These are phyloP conservation scores for Coracias cyanogaster DNA, from an alignment of 2,797 vertebrate species.

Conservation along the genomic window DNA sequence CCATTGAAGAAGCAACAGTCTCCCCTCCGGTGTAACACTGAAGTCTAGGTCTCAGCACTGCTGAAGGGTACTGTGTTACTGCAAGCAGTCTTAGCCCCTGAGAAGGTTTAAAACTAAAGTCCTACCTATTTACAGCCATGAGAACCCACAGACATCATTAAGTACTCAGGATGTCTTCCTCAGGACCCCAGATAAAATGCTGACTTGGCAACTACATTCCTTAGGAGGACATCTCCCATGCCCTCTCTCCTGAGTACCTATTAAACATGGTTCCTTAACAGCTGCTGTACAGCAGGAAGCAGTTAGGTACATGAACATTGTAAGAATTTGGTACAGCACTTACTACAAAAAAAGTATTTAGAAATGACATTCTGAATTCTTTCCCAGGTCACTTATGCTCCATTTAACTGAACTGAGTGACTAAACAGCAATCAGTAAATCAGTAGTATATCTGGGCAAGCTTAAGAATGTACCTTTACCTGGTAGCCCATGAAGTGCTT, in stretches of 20 bases:
- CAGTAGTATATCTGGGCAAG: background rate
- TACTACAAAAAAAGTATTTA: background rate
- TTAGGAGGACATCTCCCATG: background rate
- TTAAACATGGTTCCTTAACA: background rate
- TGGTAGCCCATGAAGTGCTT: background rate
- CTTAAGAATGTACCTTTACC: background rate
- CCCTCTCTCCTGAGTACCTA: background rate
- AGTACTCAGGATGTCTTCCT: background rate
- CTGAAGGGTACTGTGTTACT: background rate
- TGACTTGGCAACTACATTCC: background rate
- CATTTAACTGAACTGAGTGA: background rate
- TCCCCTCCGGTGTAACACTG: background rate
- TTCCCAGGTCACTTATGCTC: background rate
- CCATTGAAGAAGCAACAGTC: background rate
- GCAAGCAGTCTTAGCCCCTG: background rate
- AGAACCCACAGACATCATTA: background rate
- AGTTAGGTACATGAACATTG: rapidly evolving
- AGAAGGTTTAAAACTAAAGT: background rate
- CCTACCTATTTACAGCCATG: background rate
- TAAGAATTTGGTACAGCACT: background rate
- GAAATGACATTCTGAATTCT: background rate
- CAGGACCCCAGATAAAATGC: background rate
- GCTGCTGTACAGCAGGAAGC: background rate
- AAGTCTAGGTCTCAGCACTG: background rate
- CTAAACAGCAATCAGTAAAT: background rate